These are phyloP conservation scores for Enteromius argenteus DNA, from an alignment of 2,797 vertebrate genomes.

Conservation along the genomic window DNA sequence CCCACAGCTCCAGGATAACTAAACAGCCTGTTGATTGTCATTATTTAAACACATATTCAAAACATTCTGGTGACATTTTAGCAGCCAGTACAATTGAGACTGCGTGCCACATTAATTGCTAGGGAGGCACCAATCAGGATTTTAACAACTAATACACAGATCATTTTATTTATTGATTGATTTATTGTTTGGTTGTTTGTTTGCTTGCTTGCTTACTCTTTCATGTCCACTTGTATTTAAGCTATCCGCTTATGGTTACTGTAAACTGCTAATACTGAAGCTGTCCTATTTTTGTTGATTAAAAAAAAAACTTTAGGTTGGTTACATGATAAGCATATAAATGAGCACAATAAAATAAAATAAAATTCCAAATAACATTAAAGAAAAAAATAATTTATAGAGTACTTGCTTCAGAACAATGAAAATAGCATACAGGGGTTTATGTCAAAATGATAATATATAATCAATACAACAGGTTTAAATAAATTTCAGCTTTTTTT, in stretches of 20 bases:
- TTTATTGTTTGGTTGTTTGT: background rate
- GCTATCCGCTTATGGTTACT: background rate
- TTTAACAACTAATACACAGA: background rate
- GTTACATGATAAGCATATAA: background rate
- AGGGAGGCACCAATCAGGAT: background rate
- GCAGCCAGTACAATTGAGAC: background rate
- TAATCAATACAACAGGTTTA: background rate
- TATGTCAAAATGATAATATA: background rate
- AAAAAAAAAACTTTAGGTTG: background rate
- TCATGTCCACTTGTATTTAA: background rate
- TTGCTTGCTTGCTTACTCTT: background rate
- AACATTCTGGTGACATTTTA: constrained; percentile 38
- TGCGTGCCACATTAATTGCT: constrained; percentile 1
- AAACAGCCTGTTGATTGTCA: constrained; percentile 40
- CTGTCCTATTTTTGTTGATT: background rate
- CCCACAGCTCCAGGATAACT: constrained; percentile 16
- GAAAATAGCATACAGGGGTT: background rate
- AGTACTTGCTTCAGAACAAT: background rate
- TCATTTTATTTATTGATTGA: background rate
- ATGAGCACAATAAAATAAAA: background rate
- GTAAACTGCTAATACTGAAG: background rate
- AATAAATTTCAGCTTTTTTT: background rate
- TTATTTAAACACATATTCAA: constrained; percentile 29
- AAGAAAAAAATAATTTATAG: background rate
- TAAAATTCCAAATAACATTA: background rate